A percentile compares a stretch with the other conserved stretches of the same genome.
These are phyloP conservation scores for Adrianichthys oophorus DNA, from an alignment of 2,797 vertebrate genomes.

Conservation along the genomic window DNA sequence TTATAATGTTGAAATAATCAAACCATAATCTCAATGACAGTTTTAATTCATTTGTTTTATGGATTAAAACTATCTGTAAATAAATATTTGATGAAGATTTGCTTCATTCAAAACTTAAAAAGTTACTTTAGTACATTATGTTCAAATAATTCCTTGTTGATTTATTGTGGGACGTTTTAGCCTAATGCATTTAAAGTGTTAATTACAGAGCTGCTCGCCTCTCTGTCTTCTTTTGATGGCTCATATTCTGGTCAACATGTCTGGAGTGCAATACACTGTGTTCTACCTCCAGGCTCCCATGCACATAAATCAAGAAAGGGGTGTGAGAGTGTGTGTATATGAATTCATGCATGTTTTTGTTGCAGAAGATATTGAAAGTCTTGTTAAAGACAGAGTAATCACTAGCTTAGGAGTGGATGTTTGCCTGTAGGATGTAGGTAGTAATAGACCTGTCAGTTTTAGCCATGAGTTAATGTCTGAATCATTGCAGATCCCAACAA, in stretches of 20 bases:
- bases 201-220: conserved; percentile 63
- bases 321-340: conserved; percentile 25
- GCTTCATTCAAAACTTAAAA: conserved; percentile 47
- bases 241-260: conserved; percentile 71
- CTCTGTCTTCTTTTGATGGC: conserved; percentile 57
- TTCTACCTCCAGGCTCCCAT: conserved; percentile 58
- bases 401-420: conserved; percentile 45
- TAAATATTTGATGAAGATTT: conserved; percentile 19
- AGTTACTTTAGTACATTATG: background rate
- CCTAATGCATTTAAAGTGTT: conserved; percentile 73
- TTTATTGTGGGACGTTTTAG: conserved; percentile 55
- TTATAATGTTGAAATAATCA: too few relatives aligned
- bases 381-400: conserved; percentile 60
- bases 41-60: too few relatives aligned
- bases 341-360: conserved; percentile 38
- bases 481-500: conserved; percentile 1
- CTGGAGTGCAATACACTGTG: conserved; percentile 59
- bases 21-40: too few relatives aligned
- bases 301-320: conserved; percentile 65
- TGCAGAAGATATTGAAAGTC: conserved; percentile 54
- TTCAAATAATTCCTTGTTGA: conserved; percentile 36
- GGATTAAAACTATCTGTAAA: too few relatives aligned
- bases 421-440: conserved; percentile 43
- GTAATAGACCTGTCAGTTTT: conserved; percentile 66
- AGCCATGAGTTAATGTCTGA: conserved; percentile 45